Evolutionary conservation across 37 sponge, comb jelly and placozoan genomes (phyloP), one percentile per base, ranked within the genome.

Genomic region (Lycopodina hypogea): DNA sequence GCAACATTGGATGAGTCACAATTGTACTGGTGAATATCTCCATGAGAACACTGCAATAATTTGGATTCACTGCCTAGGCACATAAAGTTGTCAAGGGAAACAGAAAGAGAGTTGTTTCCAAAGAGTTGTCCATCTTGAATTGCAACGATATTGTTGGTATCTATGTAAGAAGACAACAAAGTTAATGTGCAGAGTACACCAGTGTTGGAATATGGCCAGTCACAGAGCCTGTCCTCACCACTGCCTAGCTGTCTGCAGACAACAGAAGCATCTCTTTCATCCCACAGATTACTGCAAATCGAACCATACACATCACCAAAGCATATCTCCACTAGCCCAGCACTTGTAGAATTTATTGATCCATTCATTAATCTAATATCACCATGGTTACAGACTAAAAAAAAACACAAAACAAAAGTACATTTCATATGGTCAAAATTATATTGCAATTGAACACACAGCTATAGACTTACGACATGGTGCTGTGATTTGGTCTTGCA

Each of bases 261-360:
- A 6, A 68, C 68, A 35, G 29, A 21, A 28, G 68, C 68, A 68
- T 33, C 68, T 28, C 15, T 33, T 9, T 32, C 28, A 68, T 68
- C 68, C 68, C 68, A 68, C 11, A 21, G 40, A 19, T 68, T 38
- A 35, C 34, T 38, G 19, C 68, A 68, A 35, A 68, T 38, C 34
- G 68, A 57, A 17, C 75, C 50, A 26, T 75, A 75, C 29, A 21
- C 14, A 23, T 57, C 23, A n/a, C 33, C 57, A 37, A 28, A 75
- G 36, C 75, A 75, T n/a, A 75, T 29, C 59, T 75, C 75, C 58
- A 75, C 75, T 56, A 57, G 42, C 21, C 75, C 75, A 22, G 32
- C 22, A 57, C 75, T 36, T 34, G 59, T 26, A 32, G 59, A 34
- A 1, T 38, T 34, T 58, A 36, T 56, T 11, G 75, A 57, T 26